These are phyloP conservation scores for Prenolepis imparis DNA, from an alignment of 2,888 invertebrate species.

Conservation along the genomic window DNA sequence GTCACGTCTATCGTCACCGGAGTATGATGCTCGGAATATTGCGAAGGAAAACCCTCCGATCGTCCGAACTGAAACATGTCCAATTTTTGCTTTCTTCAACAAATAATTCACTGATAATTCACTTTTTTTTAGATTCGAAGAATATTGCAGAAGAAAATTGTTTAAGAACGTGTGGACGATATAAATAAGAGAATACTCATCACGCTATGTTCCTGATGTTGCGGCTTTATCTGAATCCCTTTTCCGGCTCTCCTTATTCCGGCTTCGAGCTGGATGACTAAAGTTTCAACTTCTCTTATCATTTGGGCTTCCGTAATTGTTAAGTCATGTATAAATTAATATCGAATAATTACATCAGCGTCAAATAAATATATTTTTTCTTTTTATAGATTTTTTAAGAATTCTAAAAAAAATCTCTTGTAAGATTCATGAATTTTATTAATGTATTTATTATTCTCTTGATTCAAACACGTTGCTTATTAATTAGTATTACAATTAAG, in stretches of 20 bases:
- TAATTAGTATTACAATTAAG: neutral
- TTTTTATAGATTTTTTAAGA: neutral
- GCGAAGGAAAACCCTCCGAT: constrained; percentile 85
- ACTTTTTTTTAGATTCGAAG: neutral
- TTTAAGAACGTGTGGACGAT: neutral
- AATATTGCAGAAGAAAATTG: no score
- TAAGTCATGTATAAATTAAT: neutral
- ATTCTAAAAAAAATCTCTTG: neutral
- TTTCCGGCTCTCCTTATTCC: constrained; percentile 30
- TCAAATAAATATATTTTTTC: neutral
- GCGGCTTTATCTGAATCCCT: constrained; percentile 29
- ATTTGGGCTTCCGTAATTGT: neutral
- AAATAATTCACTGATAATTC: constrained; percentile 10
- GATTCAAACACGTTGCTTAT: neutral
- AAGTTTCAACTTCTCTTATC: constrained; percentile 15
- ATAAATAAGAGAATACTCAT: neutral
- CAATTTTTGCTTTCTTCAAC: constrained; percentile 30
- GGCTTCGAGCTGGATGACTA: constrained; percentile 9
- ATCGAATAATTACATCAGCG: neutral
- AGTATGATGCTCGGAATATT: constrained; percentile 83
- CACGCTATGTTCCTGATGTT: no score
- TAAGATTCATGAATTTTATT: constrained; percentile 1
- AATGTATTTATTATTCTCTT: neutral
- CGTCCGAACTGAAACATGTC: constrained; percentile 75
- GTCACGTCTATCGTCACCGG: constrained; percentile 86